Evolutionary conservation across 92 coral and sea anemone species (phyloP), one percentile per base, ranked within the genome.

Genomic region (Phenganax subtilis): DNA sequence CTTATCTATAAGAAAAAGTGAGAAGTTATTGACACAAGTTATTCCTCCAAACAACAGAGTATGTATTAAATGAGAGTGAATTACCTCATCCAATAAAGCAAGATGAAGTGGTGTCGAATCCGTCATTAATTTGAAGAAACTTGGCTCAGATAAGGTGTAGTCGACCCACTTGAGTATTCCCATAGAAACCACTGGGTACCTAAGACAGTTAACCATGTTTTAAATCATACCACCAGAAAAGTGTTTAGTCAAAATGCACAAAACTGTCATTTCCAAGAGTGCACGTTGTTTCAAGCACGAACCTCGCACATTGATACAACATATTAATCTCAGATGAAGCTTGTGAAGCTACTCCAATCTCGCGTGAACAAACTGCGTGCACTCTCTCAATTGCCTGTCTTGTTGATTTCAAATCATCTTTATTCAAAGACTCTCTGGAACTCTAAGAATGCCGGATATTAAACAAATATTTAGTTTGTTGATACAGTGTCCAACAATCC

Each of bases 151-250:
- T 1, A 96, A 92, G 12, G 99, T 96, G 85, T 89, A 96, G 84
- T 92, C 99, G 47, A 96, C 96, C 99, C 99, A 96, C 64, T 96
- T 96, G 4, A 96, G 84, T 86, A 96, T 90, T 57, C 99, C 99
- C 89, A 96, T 89, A 56, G 99, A 96, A 65, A 93, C 97, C 56
- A 92, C 99, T 68, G 99, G 99, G 65, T 87, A 92, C 89, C 99
- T 96, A 56, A 30, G 31, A 29, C 54, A 12, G 52, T 51, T 7
- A 44, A 37, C 47, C 47, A 37, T 37, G 47, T 37, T 37, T 37
- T 5, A 37, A 37, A 37, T 29, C 37, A 59, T 12, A 16, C 71
- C 25, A 74, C 7, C 51, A 63, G 20, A 10, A 52, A 47, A 76
- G 12, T 25, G 2, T 12, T 8, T 3, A 69, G 67, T 80, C 55